phyloP scores from a whole-genome alignment of 1,140 invertebrate species.

The Yoshiicerus persimilis region DNA sequence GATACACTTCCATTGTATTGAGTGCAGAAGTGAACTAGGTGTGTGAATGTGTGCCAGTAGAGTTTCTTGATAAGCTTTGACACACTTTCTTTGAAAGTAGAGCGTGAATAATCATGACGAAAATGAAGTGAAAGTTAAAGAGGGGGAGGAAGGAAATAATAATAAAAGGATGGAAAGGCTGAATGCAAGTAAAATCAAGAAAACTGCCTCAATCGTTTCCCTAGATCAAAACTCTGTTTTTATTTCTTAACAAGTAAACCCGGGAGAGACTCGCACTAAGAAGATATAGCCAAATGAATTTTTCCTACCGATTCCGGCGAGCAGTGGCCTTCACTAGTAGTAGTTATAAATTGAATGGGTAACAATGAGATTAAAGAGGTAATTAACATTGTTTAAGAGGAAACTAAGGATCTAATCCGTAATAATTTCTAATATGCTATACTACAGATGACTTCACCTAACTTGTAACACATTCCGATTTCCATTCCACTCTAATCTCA shows the following conservation, averaged over 20 bases:
- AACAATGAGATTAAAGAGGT: background rate
- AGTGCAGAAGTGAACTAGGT: background rate
- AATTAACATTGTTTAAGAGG: background rate
- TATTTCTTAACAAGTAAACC: background rate
- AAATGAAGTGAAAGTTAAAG: conserved; percentile 6
- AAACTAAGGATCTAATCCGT: too few species aligned
- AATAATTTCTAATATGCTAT: too few species aligned
- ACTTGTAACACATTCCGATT: too few species aligned
- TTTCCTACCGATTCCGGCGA: too few species aligned
- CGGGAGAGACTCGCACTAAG: too few species aligned
- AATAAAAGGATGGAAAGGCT: background rate
- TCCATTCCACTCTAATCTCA: too few species aligned
- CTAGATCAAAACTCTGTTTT: background rate
- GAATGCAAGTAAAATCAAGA: background rate
- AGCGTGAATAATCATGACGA: background rate
- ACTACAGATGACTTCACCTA: too few species aligned
- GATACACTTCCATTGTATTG: background rate
- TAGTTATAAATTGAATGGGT: too few species aligned
- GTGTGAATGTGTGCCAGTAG: background rate
- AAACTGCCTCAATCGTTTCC: conserved; percentile 13
- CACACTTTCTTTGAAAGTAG: background rate
- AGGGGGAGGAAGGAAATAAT: background rate
- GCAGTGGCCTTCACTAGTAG: too few species aligned
- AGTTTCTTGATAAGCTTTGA: background rate
- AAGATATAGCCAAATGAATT: too few species aligned